Evolutionary conservation across 1,140 invertebrate species (phyloP), one percentile per base, ranked within the genome.

Genomic region (Steinernema khuongi): DNA sequence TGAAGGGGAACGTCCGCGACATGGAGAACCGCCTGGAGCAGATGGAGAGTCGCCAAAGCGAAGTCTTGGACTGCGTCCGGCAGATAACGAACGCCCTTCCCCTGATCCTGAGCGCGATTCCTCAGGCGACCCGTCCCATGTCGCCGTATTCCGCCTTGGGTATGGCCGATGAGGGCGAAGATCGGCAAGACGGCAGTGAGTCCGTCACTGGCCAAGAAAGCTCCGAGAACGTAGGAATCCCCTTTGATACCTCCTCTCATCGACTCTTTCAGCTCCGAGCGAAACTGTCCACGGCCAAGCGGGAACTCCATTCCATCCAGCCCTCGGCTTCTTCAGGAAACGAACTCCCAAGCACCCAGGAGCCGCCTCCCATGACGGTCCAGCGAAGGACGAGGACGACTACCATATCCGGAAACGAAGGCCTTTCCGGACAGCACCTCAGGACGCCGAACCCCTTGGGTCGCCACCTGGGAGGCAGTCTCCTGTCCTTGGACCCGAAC

Each of bases 21-120:
- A 17, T 81, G 19, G 79, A 80, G 26, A 67, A 44, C 31, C 67
- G 79, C 32, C 36, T 80, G 7, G 73, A 81, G 41, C 26, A 22
- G 28, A 72, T 76, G 11, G 75, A 76, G 32, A 71, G 50, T 18
- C 36, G 22, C 1, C 75, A 76, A 43, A 60, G 50, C 50, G 50
- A 60, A 26, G 50, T 60, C 14, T 71, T 68, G 41, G 67, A 68
- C 22, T 70, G 73, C 19, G 32, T 75, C 1, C 1, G 28, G 29
- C 41, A 44, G 18, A 26, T 68, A 4, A 69, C 60, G n/a, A 73
- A 14, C n/a, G 43, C 66, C 1, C n/a, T 30, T 2, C 30, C 26
- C 30, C 4, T 32, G 26, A 33, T 30, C 32, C 28, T 73, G 26
- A 71, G 32, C 29, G 22, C 26, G 11, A 30, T 29, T 31, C 67